phyloP scores from a whole-genome alignment of 2,888 invertebrate species.

The Zelleria hepariella region DNA sequence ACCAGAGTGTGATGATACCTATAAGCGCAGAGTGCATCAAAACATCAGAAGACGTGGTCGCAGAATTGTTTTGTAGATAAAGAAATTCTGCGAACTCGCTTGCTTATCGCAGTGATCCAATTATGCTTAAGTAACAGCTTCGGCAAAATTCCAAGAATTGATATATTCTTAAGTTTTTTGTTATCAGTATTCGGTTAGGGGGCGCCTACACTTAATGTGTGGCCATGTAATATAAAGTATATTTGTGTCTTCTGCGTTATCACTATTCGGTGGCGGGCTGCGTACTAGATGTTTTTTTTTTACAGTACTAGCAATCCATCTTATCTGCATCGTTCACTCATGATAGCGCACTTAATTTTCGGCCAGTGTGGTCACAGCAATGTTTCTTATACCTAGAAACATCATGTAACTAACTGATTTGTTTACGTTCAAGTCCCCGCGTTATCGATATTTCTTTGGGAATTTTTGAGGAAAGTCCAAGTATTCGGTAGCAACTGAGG shows the following conservation, averaged over 20 bases:
- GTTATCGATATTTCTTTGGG: conserved; percentile 2
- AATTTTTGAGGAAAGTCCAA: conserved; percentile 2
- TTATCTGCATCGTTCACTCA: no score
- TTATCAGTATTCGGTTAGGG: conserved; percentile 4
- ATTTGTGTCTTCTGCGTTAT: no score
- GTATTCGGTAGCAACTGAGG: conserved; percentile 3
- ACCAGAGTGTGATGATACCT: no score
- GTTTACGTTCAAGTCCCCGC: neutral
- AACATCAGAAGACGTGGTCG: no score
- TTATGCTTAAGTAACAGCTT: conserved; percentile 1
- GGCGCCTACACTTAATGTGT: conserved; percentile 4
- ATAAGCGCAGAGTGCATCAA: no score
- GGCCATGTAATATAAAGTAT: neutral
- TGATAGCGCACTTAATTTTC: neutral
- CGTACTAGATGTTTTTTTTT: no score
- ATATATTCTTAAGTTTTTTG: conserved; percentile 3
- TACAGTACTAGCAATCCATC: no score
- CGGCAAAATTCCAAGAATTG: neutral
- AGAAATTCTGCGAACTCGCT: conserved; percentile 4
- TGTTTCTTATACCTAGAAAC: conserved; percentile 3
- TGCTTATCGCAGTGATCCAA: conserved; percentile 6
- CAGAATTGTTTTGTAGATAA: neutral
- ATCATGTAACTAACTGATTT: conserved; percentile 4
- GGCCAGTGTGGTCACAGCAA: conserved; percentile 4
- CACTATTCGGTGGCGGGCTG: neutral